phyloP scores from a whole-genome alignment of 2,113 vertebrate species.

The Acrocephalus arundinaceus region DNA sequence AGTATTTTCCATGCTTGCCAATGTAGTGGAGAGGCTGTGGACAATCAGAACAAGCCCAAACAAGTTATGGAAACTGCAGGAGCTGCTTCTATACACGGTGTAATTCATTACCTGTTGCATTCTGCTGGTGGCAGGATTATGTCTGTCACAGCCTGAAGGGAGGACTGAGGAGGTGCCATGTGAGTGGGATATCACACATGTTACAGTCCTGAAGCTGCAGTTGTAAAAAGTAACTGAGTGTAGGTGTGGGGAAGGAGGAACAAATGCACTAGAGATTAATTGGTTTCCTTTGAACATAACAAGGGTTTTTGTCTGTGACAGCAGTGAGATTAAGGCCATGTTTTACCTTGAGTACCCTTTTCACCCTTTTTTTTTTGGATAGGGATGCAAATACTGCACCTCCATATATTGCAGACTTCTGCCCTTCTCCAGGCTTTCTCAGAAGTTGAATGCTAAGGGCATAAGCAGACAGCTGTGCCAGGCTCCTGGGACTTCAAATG shows the following conservation, averaged over 20 bases:
- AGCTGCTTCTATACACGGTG: neutral
- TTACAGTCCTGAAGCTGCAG: neutral
- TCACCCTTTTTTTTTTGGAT: neutral
- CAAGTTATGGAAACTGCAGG: neutral
- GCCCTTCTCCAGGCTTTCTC: neutral
- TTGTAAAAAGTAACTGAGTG: neutral
- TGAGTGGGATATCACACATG: neutral
- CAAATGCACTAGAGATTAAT: neutral
- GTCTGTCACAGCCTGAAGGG: neutral
- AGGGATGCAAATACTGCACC: neutral
- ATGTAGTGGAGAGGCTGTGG: neutral
- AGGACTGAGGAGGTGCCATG: neutral
- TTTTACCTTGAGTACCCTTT: neutral
- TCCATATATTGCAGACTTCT: neutral
- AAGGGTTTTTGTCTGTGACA: neutral
- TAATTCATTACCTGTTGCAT: constrained; percentile 46
- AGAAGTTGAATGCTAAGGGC: neutral
- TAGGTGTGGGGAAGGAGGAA: neutral
- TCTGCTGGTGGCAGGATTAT: neutral
- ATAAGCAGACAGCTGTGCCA: neutral
- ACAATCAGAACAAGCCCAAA: neutral
- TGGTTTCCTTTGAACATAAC: neutral
- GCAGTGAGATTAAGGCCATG: neutral
- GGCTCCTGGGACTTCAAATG: neutral
- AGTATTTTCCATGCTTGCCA: neutral